Percentiles rank a stretch among this genome's conserved stretches.
These are phyloP conservation scores for Magallana nippona DNA, from an alignment of 2,888 invertebrate species.

Conservation along the genomic window DNA sequence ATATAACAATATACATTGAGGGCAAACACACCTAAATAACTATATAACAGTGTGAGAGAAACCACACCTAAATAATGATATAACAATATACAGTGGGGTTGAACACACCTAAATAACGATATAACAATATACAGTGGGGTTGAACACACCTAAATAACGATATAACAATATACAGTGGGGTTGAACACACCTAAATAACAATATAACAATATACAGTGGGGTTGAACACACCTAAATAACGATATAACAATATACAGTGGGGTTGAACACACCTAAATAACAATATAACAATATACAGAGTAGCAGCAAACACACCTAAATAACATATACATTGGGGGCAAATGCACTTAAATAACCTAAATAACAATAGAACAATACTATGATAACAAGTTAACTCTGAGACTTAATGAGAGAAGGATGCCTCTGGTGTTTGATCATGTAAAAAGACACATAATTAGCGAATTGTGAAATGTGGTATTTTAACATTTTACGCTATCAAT, in stretches of 20 bases:
- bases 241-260: constrained; percentile 48
- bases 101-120: not conserved
- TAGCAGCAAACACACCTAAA: constrained; percentile 64
- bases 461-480: too few species aligned
- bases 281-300: constrained; percentile 45
- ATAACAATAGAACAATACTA: constrained; percentile 24
- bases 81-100: constrained; percentile 52
- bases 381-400: too few species aligned
- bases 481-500: too few species aligned
- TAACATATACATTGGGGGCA: constrained; percentile 66
- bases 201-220: constrained; percentile 57
- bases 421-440: too few species aligned
- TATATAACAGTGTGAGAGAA: constrained; percentile 41
- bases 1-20: constrained; percentile 54
- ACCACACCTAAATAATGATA: constrained; percentile 67
- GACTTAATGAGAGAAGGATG: too few species aligned
- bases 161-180: constrained; percentile 62
- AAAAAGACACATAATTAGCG: too few species aligned
- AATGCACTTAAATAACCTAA: constrained; percentile 73
- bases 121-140: constrained; percentile 58
- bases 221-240: constrained; percentile 71
- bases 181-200: constrained; percentile 71
- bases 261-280: constrained; percentile 73
- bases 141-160: constrained; percentile 43
- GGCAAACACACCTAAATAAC: constrained; percentile 71